Evolutionary conservation across 2,797 vertebrate species (phyloP), one percentile per base, ranked within the genome.

Genomic region (Lindbergichthys nudifrons): DNA sequence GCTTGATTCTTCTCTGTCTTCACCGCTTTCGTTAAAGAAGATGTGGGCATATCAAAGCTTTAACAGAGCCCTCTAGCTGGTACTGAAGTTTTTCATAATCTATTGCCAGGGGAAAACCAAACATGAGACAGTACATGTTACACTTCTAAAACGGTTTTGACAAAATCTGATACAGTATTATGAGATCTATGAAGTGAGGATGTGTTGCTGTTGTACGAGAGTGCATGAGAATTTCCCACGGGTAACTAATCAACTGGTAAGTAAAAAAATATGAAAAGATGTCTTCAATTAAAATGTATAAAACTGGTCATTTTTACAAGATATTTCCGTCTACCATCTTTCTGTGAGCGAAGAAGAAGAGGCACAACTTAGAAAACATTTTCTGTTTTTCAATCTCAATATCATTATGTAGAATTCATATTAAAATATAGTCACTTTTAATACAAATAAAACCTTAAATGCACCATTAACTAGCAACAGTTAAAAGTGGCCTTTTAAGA

Each of bases 31-130:
- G 12, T 13, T 42, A 3, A n/a, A 19, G n/a, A 18, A 32, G 9
- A 12, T 23, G 62, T 69, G 54, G 56, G 65, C 3, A 32, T 32
- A 60, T 73, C 26, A 77, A 65, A 77, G 74, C n/a, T 48, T 60
- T 8, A 16, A 32, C 62, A 48, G 62, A 16, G 32, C 32, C 15
- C 14, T 54, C 43, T 19, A 5, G 48, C 14, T 1, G 3, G 41
- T 2, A 4, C 41, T 54, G 18, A 30, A 18, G 41, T 43, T 39
- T 19, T 8, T 30, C 26, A 48, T 10, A 8, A 32, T 10, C 36
- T 13, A 5, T 18, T 62, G 26, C 7, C 21, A 32, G 13, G 16
- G 30, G 30, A 61, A 19, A 61, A 43, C 39, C 10, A 23, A 5
- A 43, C 14, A 16, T 42, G 9, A 36, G 19, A 54, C 2, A 9